Evolutionary conservation across 2,113 vertebrate genomes (phyloP), one percentile per base, ranked within the genome.

Genomic region (Sinocyclocheilus anophthalmus): DNA sequence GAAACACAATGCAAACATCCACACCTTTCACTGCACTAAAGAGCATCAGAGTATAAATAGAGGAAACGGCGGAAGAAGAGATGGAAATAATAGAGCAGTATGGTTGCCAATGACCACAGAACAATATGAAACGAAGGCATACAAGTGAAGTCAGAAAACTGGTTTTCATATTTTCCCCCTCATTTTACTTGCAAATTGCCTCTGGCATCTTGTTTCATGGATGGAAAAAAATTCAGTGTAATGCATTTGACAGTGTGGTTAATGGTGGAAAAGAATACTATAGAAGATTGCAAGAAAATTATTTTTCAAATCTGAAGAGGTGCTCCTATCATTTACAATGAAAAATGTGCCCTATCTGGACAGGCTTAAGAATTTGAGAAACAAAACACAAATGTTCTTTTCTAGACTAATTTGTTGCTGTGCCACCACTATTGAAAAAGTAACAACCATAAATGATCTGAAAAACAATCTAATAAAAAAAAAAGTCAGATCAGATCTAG

Each of bases 131-230:
- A 53, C 16, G n/a, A 76, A 77, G 12, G 8, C 16, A 55, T 14
- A 1, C 11, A 18, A 5, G 48, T 5, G 13, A 55, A 0, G 13
- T 18, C 45, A 55, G 76, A 24, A 4, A 55, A 55, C 45, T 33
- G 13, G 75, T 11, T 55, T 77, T 55, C 50, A 30, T 30, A 45
- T 14, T 76, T 30, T 20, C 5, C 48, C 1, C 6, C 22, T 76
- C n/a, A 76, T 76, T 76, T 76, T 50, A 76, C 73, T 50, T 48
- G 73, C 16, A 76, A 76, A 76, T 76, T 1, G 7, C 10, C 37
- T 22, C 70, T 20, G 22, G 18, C 9, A 18, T 73, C 42, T 2
- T 14, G 22, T 73, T 42, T 22, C 20, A 45, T 10, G 12, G 11
- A 50, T 13, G 18, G 2, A 42, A 73, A 73, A 48, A 73, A 16